Evolutionary conservation across 1,140 invertebrate species (phyloP), one percentile per base, ranked within the genome.

Genomic region (Cepaea nemoralis): DNA sequence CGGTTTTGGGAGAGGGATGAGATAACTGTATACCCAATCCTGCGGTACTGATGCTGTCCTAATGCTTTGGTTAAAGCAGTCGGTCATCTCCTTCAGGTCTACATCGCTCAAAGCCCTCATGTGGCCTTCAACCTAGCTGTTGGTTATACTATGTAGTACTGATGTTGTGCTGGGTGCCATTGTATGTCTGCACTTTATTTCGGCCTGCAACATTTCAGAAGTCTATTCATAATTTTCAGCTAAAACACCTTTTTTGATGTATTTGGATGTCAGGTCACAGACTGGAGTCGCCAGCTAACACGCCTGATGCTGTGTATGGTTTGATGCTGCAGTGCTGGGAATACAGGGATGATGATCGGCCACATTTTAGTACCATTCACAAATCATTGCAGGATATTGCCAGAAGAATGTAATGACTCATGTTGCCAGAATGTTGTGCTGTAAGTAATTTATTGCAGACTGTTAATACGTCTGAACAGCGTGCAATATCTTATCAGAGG

Each of bases 321-420:
- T 92, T 98, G 75, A 98, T 98, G 97, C 91, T 97, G 59, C 93
- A 95, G 83, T 98, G 97, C 88, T 99, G 97, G 97, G 95, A 97
- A 88, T 97, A 97, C 87, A 94, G 97, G 85, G 95, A 97, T 1
- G 96, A 97, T 83, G 95, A 95, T 87, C 93, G 97, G 84, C 97
- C 97, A 16, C 96, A 97, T 91, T 99, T 99, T 91, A 94, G 95
- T 89, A 95, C 97, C 90, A 96, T 98, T 37, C 71, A 81, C 70
- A 74, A 74, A 0, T 37, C 35, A 24, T 74, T 84, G 37, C 76
- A 33, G 24, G 77, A 80, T 37, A 80, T 82, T 22, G 59, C 79
- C 10, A 67, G 33, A 33, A 35, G 39, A 50, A 6, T 84, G 0
- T 84, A 77, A 84, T 35, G 14, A 27, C 42, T 10, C 19, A 10